Evolutionary conservation across 2,797 vertebrate genomes (phyloP).

Genomic region (Syngnathus rostellatus): DNA sequence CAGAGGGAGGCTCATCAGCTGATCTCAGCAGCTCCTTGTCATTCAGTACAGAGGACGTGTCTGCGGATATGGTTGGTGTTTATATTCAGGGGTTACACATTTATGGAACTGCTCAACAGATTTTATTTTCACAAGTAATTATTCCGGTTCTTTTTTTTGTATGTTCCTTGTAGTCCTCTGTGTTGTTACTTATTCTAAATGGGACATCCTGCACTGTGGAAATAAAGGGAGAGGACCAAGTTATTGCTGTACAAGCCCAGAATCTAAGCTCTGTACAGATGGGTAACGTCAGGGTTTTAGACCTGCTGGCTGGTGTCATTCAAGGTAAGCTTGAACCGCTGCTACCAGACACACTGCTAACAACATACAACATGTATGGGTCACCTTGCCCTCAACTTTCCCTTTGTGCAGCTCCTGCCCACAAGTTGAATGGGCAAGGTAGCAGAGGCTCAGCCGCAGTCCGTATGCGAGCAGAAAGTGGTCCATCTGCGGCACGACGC

Average conservation of each 20-base stretch:
- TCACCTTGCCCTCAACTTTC: neutral
- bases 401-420: slow-evolving; percentile 25
- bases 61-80: slow-evolving; percentile 73
- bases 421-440: slow-evolving; percentile 14
- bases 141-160: neutral
- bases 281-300: slow-evolving; percentile 75
- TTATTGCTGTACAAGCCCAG: slow-evolving; percentile 73
- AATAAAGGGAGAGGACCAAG: slow-evolving; percentile 73
- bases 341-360: neutral
- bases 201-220: slow-evolving; percentile 75
- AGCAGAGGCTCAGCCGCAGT: slow-evolving; percentile 54
- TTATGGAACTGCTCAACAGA: neutral
- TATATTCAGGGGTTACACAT: neutral
- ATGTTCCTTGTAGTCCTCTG: slow-evolving; percentile 73
- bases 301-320: slow-evolving; percentile 65
- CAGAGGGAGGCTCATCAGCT: slow-evolving; percentile 71
- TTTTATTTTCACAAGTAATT: neutral
- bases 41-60: slow-evolving; percentile 75
- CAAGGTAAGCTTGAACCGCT: slow-evolving; percentile 48
- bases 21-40: slow-evolving; percentile 83
- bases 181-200: slow-evolving; percentile 75
- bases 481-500: slow-evolving; percentile 66
- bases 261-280: slow-evolving; percentile 73
- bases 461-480: slow-evolving; percentile 73
- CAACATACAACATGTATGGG: neutral